Evolutionary conservation across 2,113 vertebrate species (phyloP), one percentile per base, ranked within the genome.

Genomic region (Dicentrarchus labrax): DNA sequence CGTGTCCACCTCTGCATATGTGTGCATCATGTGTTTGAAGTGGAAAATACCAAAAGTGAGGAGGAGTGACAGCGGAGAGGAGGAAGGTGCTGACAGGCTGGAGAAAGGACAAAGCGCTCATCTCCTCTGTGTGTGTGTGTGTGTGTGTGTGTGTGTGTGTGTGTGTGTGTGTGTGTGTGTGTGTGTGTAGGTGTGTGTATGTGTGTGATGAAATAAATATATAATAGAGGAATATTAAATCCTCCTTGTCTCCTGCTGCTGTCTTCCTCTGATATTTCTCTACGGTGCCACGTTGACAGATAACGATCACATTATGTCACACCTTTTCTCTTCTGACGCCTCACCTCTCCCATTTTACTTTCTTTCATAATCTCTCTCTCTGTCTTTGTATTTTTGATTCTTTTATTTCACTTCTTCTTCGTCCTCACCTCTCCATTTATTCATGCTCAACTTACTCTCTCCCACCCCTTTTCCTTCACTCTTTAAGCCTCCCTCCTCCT

Each of bases 171-270:
- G 48, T 51, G 22, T 68, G 47, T 70, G 66, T 39, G 51, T 56
- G 51, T 57, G 56, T 59, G 24, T 22, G 47, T 41, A 30, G 21
- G 12, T 59, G 11, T 21, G 13, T 51, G 56, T 24, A 13, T 50
- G 54, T 39, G 47, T 73, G 41, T 21, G 57, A 53, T 68, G 15
- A 80, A 76, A 85, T 78, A 86, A 76, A 89, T 84, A 80, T 51
- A 81, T 78, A 82, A 74, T 7, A 4, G 22, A 66, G 51, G 45
- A 85, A 83, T 87, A 87, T 81, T 87, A 83, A 87, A 87, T 83
- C 76, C 76, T 86, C 12, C 50, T 76, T 39, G 51, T 83, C 36
- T 2, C 50, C 80, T 2, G 72, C 82, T 69, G 80, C 86, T n/a
- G 69, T 43, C 72, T 19, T 45, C 17, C 76, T 81, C 77, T 86